Evolutionary conservation across 2,888 invertebrate species (phyloP), one percentile per base, ranked within the genome.

Genomic region (Epinotia demarniana): DNA sequence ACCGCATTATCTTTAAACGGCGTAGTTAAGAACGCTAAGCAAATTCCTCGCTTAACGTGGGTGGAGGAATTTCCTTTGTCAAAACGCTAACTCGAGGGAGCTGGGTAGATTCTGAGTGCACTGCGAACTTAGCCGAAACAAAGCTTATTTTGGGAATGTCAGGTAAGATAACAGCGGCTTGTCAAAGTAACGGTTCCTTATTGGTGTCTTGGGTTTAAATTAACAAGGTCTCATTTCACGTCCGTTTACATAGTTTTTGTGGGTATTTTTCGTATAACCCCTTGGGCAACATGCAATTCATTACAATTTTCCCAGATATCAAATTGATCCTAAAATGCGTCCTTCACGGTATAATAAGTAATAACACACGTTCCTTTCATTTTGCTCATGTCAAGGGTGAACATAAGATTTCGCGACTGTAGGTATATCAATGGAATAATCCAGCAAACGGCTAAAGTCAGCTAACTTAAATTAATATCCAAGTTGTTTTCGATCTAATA

Each of bases 1-100:
- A 64, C 60, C 76, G 76, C 71, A 72, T 75, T 75, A 75, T 72
- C 71, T 58, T 39, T 71, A 75, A 75, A 75, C 66, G 67, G 57
- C 46, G 61, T 72, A 67, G 71, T 67, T 79, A 79, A 76, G 80
- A 73, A 77, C 73, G 74, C 77, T 78, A 73, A 79, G 74, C 76
- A 78, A 77, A 82, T 81, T 79, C 80, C 79, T 78, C 79, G 77
- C 79, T 78, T 79, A 33, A 77, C 78, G 73, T 80, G 72, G 78
- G 81, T 79, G 80, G 77, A 76, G 79, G 83, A 82, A 85, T 83
- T 81, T 81, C 81, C 79, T 79, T 79, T 81, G 78, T 80, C 78
- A 81, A 78, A 78, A 81, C 75, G 72, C 19, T 69, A 67, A 49
- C 58, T 75, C 62, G 55, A 46, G 62, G 62, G 49, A 33, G 49